Evolutionary conservation across 2,888 invertebrate genomes (phyloP).

Genomic region (Pheosia gnoma): DNA sequence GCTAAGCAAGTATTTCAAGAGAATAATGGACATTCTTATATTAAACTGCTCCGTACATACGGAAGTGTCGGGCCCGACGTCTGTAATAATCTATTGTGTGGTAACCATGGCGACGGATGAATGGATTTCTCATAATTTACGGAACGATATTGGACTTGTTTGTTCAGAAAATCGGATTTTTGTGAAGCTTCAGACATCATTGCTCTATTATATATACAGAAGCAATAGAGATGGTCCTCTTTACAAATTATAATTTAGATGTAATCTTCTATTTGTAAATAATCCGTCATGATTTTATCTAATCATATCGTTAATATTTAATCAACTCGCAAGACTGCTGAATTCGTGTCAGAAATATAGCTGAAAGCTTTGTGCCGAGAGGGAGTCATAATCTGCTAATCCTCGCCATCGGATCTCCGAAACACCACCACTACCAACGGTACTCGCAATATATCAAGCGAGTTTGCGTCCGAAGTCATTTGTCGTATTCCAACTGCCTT

Average conservation of each 20-base stretch:
- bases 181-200: not conserved
- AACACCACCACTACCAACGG: constrained; percentile 26
- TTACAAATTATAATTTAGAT: no score
- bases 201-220: constrained; percentile 8
- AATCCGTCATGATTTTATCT: not conserved
- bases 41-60: constrained; percentile 30
- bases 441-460: constrained; percentile 12
- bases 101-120: constrained; percentile 17
- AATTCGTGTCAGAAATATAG: not conserved
- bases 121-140: not conserved
- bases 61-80: constrained; percentile 19
- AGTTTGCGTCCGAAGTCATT: constrained; percentile 16
- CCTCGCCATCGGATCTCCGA: constrained; percentile 27
- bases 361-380: constrained; percentile 37
- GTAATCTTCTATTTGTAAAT: not conserved
- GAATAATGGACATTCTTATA: constrained; percentile 25
- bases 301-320: not conserved
- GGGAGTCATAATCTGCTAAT: constrained; percentile 48
- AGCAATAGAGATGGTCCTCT: not conserved
- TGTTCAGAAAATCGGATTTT: not conserved
- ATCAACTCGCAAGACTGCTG: not conserved
- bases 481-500: constrained; percentile 10
- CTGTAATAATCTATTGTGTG: constrained; percentile 29
- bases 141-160: not conserved
- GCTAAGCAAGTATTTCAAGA: constrained; percentile 23